A percentile compares a stretch with the other conserved stretches of the same genome.
phyloP scores from a whole-genome alignment of 2,888 invertebrate genomes.

The Papilio elwesi region DNA sequence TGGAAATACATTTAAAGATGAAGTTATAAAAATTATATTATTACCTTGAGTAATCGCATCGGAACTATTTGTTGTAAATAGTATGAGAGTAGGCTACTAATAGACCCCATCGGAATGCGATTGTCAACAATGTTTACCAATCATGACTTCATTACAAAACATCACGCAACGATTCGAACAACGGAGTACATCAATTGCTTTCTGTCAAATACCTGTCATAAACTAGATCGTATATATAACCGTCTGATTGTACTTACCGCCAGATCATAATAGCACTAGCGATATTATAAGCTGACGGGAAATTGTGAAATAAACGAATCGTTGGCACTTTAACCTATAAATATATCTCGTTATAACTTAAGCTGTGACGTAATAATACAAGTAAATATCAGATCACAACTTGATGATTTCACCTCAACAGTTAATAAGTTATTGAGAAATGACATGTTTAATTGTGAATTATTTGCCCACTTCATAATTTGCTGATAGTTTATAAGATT shows the following conservation, averaged over 20 bases:
- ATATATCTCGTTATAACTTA: too few relatives aligned
- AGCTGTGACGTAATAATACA: too few relatives aligned
- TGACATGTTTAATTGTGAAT: too few relatives aligned
- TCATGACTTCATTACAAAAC: slow-evolving; percentile 11
- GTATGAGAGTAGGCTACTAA: neutral
- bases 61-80: neutral
- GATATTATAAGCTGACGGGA: neutral
- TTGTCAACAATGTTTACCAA: slow-evolving; percentile 15
- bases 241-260: too few relatives aligned
- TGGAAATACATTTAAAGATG: too few relatives aligned
- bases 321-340: too few relatives aligned
- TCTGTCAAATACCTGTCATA: neutral
- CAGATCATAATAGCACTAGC: neutral
- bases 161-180: slow-evolving; percentile 1
- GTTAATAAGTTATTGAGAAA: too few relatives aligned
- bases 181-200: neutral
- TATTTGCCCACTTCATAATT: too few relatives aligned
- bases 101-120: neutral
- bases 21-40: neutral
- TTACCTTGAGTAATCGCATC: neutral
- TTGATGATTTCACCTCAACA: too few relatives aligned
- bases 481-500: too few relatives aligned
- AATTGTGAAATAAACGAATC: too few relatives aligned
- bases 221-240: neutral
- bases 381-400: too few relatives aligned